phyloP scores from a whole-genome alignment of 2,797 vertebrate species.

The Lepidocolaptes lacrymiger region DNA sequence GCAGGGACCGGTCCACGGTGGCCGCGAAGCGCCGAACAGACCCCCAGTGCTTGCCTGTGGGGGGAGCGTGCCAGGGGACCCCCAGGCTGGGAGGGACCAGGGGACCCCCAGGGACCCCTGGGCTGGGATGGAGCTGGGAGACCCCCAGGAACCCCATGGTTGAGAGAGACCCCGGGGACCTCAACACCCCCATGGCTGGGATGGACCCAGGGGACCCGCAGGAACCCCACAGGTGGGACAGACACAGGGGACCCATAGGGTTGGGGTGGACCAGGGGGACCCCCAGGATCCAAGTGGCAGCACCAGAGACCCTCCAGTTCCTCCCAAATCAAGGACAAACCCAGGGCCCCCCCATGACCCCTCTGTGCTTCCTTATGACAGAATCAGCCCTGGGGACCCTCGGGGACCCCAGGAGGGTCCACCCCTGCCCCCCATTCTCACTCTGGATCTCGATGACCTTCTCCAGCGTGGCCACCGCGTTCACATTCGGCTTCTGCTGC shows the following conservation, averaged over 20 bases:
- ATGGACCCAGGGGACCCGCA: neutral
- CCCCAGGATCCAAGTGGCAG: neutral
- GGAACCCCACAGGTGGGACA: neutral
- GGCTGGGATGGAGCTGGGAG: neutral
- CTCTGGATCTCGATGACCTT: constrained; percentile 96
- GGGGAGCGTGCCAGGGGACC: neutral
- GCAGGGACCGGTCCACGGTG: constrained; percentile 80
- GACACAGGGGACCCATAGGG: neutral
- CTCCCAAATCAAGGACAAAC: neutral
- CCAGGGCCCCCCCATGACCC: neutral
- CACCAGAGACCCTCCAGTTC: neutral
- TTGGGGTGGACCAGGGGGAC: neutral
- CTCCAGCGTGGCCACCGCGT: constrained; percentile 90
- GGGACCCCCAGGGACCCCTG: neutral
- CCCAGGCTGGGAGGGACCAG: neutral
- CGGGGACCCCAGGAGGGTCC: neutral
- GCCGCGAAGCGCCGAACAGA: constrained; percentile 83
- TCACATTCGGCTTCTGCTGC: constrained; percentile 88
- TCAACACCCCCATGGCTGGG: neutral
- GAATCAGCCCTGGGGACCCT: neutral
- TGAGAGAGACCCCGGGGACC: neutral
- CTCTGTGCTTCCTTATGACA: too few relatives aligned
- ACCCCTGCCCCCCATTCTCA: constrained; percentile 62
- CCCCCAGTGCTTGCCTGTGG: constrained; percentile 90
- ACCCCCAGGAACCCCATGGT: neutral